Conservation (phyloP, 2,888 invertebrate genomes). For the Craniophora ligustri region DNA sequence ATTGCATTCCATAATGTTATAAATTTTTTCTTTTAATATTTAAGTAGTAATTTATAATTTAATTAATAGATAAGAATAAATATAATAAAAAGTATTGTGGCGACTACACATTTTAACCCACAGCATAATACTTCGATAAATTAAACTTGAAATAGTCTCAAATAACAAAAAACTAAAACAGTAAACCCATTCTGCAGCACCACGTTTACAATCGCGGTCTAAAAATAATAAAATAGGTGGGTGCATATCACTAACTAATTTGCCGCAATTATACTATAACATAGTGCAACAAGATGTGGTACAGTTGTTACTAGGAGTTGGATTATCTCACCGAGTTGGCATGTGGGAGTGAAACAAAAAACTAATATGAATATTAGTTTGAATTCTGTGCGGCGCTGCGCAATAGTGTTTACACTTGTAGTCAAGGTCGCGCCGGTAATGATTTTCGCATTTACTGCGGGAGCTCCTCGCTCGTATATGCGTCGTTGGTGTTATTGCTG, state of each 20-base stretch:
- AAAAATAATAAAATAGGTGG: constrained; percentile 55
- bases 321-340: constrained; percentile 54
- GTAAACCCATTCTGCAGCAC: constrained; percentile 30
- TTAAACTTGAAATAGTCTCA: constrained; percentile 20
- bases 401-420: constrained; percentile 47
- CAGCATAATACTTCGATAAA: constrained; percentile 4
- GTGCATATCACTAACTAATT: constrained; percentile 39
- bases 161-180: constrained; percentile 32
- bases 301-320: constrained; percentile 18
- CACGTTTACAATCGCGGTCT: constrained; percentile 41
- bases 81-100: no score
- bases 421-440: constrained; percentile 52
- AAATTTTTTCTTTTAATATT: no score
- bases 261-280: constrained; percentile 29
- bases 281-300: constrained; percentile 24
- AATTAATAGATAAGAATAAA: no score
- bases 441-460: constrained; percentile 46
- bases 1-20: no score
- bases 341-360: constrained; percentile 39
- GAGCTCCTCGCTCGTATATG: constrained; percentile 30
- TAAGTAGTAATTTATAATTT: no score
- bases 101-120: background rate
- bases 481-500: constrained; percentile 18
- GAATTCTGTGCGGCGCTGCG: constrained; percentile 49
- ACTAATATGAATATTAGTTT: constrained; percentile 47